Percentiles rank a stretch among this genome's conserved stretches.
These are phyloP conservation scores for Rhynchomys soricoides DNA, from an alignment of 2,113 vertebrate genomes.

Conservation along the genomic window DNA sequence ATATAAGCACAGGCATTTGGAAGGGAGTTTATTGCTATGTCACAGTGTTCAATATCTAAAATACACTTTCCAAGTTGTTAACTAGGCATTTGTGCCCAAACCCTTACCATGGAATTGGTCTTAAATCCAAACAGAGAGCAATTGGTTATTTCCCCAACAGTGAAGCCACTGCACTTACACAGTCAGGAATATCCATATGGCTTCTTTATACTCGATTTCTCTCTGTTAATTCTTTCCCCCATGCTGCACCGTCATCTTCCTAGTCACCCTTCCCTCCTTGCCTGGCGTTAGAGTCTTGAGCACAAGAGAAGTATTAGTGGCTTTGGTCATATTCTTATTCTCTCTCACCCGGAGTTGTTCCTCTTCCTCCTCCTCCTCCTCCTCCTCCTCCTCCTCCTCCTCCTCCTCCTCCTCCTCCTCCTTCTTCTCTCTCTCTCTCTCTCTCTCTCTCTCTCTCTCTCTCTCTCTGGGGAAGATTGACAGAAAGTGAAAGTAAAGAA, in stretches of 20 bases:
- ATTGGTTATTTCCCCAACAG: neutral
- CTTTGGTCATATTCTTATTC: neutral
- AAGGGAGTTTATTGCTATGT: neutral
- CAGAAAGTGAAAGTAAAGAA: neutral
- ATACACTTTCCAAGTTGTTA: neutral
- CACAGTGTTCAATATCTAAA: neutral
- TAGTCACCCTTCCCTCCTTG: too few species aligned
- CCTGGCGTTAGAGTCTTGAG: neutral
- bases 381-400: neutral
- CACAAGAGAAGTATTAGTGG: neutral
- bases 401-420: too few species aligned
- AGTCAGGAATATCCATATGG: neutral
- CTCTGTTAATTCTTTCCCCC: neutral
- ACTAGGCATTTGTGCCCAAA: neutral
- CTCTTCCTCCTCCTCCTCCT: neutral
- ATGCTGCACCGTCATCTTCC: neutral
- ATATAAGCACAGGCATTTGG: neutral
- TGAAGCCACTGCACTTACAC: neutral
- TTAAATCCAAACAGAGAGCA: neutral
- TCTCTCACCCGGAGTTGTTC: too few species aligned
- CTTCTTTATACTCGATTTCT: neutral
- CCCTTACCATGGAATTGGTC: neutral
- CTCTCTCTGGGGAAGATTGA: too few species aligned
- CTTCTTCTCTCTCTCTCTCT: accelerated
- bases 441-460: accelerated